Conservation (phyloP, 2,888 invertebrate species). For the Drosophila atroscutellata region DNA sequence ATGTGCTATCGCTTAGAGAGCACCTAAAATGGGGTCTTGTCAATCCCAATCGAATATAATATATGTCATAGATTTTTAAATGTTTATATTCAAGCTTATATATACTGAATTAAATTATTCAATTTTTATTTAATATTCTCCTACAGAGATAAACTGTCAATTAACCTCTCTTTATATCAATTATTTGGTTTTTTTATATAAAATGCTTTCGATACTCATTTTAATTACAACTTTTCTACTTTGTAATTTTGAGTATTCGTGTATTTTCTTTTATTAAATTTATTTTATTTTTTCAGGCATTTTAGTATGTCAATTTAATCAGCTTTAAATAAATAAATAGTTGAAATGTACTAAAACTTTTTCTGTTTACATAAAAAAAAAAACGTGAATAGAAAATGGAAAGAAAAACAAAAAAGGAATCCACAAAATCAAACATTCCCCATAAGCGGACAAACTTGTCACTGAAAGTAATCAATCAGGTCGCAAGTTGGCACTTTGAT, state of each 20-base stretch:
- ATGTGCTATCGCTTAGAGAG: neutral
- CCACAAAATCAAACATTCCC: constrained; percentile 2
- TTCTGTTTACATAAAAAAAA: too few relatives aligned
- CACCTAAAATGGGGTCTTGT: neutral
- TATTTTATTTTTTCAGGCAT: neutral
- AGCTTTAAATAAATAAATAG: neutral
- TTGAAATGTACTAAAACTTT: neutral
- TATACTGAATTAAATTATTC: neutral
- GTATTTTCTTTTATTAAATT: neutral
- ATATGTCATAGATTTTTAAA: neutral
- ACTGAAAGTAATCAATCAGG: constrained; percentile 29
- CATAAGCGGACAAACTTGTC: constrained; percentile 20
- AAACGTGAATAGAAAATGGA: neutral
- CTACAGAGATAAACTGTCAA: neutral
- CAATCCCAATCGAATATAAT: neutral
- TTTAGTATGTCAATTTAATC: neutral
- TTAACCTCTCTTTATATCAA: neutral
- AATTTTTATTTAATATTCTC: neutral
- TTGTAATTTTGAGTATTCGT: neutral
- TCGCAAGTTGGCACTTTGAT: constrained; percentile 30
- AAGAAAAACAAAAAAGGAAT: neutral
- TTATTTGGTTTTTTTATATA: neutral
- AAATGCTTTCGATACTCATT: neutral
- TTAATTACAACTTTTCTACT: neutral
- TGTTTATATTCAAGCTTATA: neutral